Conservation (phyloP, 1,140 invertebrate genomes). For the Apis cerana region DNA sequence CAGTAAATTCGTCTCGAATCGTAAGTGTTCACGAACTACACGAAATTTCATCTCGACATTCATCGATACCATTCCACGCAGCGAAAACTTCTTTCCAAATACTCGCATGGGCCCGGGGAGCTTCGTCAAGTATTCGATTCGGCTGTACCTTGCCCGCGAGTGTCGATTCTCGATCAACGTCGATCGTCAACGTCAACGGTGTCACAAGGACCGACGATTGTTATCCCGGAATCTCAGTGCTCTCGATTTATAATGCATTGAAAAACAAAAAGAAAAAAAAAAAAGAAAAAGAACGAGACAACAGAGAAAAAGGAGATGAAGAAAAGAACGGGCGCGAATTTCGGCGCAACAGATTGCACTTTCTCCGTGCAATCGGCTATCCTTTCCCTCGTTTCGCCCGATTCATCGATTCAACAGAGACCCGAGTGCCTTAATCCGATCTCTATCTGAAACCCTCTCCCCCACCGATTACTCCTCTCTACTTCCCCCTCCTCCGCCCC, state of each 20-base stretch:
- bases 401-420: conserved; percentile 64
- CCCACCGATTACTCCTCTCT: conserved; percentile 4
- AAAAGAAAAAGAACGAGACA: neutral
- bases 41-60: too few relatives aligned
- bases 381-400: conserved; percentile 35
- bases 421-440: conserved; percentile 76
- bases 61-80: too few relatives aligned
- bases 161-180: neutral
- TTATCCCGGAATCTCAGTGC: too few relatives aligned
- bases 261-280: neutral
- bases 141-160: neutral
- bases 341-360: conserved; percentile 12
- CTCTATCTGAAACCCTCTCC: conserved; percentile 31
- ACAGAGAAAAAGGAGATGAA: neutral
- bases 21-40: too few relatives aligned
- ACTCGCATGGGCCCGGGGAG: too few relatives aligned
- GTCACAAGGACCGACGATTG: too few relatives aligned
- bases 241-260: too few relatives aligned
- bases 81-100: too few relatives aligned
- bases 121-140: neutral
- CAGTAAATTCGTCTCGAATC: too few relatives aligned
- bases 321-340: neutral
- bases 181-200: neutral
- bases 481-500: too few relatives aligned
- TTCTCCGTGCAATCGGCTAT: conserved; percentile 51